Base-by-base conservation (phyloP, 2,888 invertebrate species). In the Helobdella robusta region DNA sequence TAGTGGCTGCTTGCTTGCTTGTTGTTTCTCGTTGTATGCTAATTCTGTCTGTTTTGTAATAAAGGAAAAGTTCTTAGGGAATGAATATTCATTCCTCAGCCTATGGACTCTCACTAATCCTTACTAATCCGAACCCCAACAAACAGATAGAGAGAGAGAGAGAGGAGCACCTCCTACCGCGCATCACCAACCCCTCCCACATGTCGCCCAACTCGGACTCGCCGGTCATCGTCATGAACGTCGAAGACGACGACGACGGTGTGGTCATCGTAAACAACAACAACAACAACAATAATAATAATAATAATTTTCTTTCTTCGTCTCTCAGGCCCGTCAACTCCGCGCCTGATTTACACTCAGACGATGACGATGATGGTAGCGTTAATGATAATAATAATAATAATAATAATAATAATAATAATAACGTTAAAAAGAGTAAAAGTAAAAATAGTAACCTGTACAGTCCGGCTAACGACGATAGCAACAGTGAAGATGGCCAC, bases 151-250 rank as follows among this genome's bases (percentile, higher is more conserved):
- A 86, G 76, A 84, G 84, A 71, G 87, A 87, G 77, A 84, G 87
- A 59, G 91, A 91, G 76, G 89, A 87, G 75, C 85, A 86, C 76
- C 89, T 91, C 80, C 85, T 85, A 78, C 91, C 92, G 63, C 86
- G 87, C 74, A 85, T 90, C 70, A 83, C 50, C 70, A 36, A 15
- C 28, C 48, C 58, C 56, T 11, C 44, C 56, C 67, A 71, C 65
- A 71, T 71, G 66, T 48, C 70, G 25, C 50, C 52, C 61, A 40
- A 32, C 59, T 25, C 56, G 3, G 58, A 63, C 36, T 30, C 66
- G 30, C 34, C 65, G 48, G 62, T 62, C 3, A 62, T 62, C n/a
- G 50, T 48, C 20, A 28, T 62, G n/a, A 50, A 62, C 48, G 68
- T 65, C 18, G 48, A 54, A 5, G 23, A 52, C 28, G 35, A 44